Base-by-base conservation (phyloP, 2,113 vertebrate species). In the Amblyopsis rosae region DNA sequence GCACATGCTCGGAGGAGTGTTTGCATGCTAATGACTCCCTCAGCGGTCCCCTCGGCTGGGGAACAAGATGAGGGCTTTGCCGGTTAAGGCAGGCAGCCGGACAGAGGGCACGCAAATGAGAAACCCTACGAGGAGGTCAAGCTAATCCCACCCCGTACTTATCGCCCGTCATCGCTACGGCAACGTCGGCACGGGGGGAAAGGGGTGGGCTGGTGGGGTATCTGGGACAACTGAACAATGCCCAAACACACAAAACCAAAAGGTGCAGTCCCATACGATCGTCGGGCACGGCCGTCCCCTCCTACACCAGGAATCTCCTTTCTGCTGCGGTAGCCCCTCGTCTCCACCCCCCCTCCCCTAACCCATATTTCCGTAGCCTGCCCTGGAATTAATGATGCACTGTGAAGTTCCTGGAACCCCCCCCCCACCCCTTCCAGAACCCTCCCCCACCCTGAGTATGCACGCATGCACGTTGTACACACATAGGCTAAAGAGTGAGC, bases 321-420 rank as follows among this genome's bases (percentile, higher is more conserved):
- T 26, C 26, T 26, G 26, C 26, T 26, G 26, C 26, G 26, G 26
- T 26, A 2, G 26, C 26, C 26, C 26, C 26, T 3, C 26, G 26
- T 2, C 26, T 2, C 26, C 19, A 1, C 26, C 26, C 19, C 26
- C 26, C 53, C 51, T 62, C 73, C 62, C 60, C 59, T 17, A 19
- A n/a, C 4, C 65, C 53, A 45, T 53, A 12, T 68, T 11, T 53
- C 17, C 16, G 9, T 15, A 75, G 61, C 54, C 72, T 62, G 61
- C 69, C 75, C 77, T 82, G 67, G 9, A 80, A 79, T 84, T 80
- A 83, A 86, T 76, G 75, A 76, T 62, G 33, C 71, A 64, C 76
- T 64, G 58, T 69, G 51, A 73, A 74, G 79, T 81, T 77, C 66
- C 56, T 59, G 6, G 49, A 77, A 68, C 63, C 62, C 3, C 53